Base-by-base conservation (phyloP, 2,113 vertebrate genomes). In the Tenebrosternarchus preto region DNA sequence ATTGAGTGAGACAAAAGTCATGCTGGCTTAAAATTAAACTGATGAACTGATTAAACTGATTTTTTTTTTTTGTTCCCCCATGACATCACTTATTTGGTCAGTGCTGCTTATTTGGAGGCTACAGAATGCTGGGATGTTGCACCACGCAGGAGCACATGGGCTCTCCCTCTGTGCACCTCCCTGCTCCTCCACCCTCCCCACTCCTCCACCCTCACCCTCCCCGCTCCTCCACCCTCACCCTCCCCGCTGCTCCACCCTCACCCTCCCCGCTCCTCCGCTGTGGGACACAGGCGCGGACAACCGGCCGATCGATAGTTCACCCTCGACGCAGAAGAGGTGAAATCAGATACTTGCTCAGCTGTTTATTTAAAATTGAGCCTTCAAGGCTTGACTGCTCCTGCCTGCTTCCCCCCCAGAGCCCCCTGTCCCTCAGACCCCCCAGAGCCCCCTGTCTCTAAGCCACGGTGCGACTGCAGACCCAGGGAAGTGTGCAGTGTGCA, bases 331-430 rank as follows among this genome's bases (percentile, higher is more conserved):
- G 29, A 76, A 67, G 57, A 70, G 56, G 59, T 64, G 3, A 75
- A 53, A 67, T 59, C 50, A 84, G 29, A 59, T 17, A 29, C 73
- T 56, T 12, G 36, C 59, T 81, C 61, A 53, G 61, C 78, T 43
- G 15, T 81, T 76, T 63, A 68, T 73, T 50, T 73, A 68, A 76
- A 73, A 77, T 36, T 12, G 22, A 72, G 60, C 16, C 20, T 36
- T 16, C 57, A 43, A 43, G 33, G 61, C 22, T 25, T 46, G 29
- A 25, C 16, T 17, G 31, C 6, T 1, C 22, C 9, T 0, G 64
- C 31, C 64, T 68, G 20, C 9, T 3, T 39, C 19, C 31, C 64
- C 36, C 31, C 31, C 3, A 12, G 31, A 39, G 64, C 36, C 64
- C 7, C 64, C 33, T n/a, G 31, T 7, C 33, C n/a, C 33, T 68